These are phyloP conservation scores for Menura novaehollandiae DNA, from an alignment of 2,113 vertebrate genomes.

Conservation along the genomic window DNA sequence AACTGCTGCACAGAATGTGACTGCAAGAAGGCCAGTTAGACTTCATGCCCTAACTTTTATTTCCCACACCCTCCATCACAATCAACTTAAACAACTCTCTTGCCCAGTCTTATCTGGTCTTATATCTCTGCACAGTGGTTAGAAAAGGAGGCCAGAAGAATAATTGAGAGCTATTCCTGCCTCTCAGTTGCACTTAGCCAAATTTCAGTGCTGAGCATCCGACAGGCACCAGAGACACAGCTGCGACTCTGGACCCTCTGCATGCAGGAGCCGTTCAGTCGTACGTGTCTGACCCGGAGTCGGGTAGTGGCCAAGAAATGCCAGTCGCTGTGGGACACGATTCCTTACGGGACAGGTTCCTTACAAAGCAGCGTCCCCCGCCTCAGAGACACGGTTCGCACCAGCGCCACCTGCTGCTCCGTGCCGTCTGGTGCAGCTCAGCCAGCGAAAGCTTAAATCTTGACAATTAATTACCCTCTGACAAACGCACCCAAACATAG, in stretches of 20 bases:
- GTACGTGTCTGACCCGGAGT: accelerated
- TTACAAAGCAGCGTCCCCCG: neutral
- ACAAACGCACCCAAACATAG: neutral
- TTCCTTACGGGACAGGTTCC: neutral
- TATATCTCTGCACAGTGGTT: neutral
- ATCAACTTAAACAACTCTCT: neutral
- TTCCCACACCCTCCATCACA: neutral
- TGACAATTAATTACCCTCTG: neutral
- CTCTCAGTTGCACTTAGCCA: neutral
- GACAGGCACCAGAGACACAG: neutral
- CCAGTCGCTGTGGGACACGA: neutral
- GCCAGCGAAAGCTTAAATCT: neutral
- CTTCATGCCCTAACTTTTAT: neutral
- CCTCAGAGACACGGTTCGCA: neutral
- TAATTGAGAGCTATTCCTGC: neutral
- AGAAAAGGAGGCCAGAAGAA: neutral
- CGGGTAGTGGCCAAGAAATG: neutral
- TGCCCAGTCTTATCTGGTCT: neutral
- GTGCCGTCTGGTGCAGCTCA: neutral
- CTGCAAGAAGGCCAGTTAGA: neutral
- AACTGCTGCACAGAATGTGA: neutral
- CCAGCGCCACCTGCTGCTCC: slow-evolving; percentile 15
- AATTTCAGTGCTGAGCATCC: neutral
- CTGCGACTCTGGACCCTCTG: neutral
- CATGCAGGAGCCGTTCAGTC: neutral